Evolutionary conservation across 2,888 invertebrate species (phyloP).

Genomic region (Dromius quadrimaculatus): DNA sequence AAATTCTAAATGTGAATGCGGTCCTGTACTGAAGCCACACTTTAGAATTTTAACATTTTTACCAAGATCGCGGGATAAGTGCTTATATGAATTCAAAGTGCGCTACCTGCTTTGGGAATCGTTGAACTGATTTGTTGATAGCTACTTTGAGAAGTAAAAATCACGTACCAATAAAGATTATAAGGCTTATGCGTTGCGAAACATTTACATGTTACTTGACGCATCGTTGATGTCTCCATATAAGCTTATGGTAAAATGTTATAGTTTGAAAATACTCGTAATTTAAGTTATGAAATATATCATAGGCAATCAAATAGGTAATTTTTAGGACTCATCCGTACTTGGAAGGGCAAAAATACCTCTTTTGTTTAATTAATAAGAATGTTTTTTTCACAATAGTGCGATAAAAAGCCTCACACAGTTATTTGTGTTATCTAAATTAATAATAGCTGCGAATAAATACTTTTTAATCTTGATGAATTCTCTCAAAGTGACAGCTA

Average conservation of each 20-base stretch:
- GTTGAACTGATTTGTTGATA: constrained; percentile 22
- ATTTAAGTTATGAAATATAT: neutral
- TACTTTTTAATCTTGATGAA: no score
- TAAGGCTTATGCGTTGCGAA: neutral
- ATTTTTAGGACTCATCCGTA: no score
- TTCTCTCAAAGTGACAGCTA: no score
- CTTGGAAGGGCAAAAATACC: no score
- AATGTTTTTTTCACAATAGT: no score
- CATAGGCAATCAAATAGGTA: neutral
- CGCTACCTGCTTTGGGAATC: constrained; percentile 15
- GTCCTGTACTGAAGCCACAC: constrained; percentile 14
- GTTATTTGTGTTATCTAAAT: no score
- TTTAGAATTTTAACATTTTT: constrained; percentile 30
- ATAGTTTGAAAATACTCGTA: neutral
- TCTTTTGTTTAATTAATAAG: no score
- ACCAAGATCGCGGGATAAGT: constrained; percentile 12
- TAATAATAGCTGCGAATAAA: no score
- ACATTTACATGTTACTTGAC: neutral
- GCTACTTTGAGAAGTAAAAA: neutral
- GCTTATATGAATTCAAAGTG: constrained; percentile 14
- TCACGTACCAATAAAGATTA: constrained; percentile 7
- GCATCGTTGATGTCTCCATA: constrained; percentile 32
- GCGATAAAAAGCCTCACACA: no score
- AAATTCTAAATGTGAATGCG: no score
- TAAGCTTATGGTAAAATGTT: neutral